Conservation (phyloP, 2,113 vertebrate genomes). For the Delphinapterus leucas region DNA sequence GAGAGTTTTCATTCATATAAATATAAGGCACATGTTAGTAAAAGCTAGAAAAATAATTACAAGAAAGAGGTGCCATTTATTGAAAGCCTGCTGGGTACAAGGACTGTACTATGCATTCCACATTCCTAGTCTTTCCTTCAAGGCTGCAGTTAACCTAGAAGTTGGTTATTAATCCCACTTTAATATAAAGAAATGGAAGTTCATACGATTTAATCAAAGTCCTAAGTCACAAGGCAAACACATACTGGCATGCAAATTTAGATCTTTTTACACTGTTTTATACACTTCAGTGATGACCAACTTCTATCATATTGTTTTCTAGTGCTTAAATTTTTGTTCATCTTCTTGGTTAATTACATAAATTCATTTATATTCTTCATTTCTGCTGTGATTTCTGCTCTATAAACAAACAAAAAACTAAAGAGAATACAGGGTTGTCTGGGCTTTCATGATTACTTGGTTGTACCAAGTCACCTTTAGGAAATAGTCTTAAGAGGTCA, state of each 20-base stretch:
- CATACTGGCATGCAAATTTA: background rate
- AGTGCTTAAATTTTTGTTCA: slow-evolving; percentile 5
- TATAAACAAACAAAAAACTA: background rate
- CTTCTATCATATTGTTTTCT: background rate
- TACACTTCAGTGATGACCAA: background rate
- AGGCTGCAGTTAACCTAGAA: background rate
- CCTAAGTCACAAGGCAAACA: background rate
- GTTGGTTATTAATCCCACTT: background rate
- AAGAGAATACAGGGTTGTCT: background rate
- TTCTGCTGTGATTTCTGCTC: background rate
- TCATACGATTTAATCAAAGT: background rate
- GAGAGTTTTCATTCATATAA: background rate
- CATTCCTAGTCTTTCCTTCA: background rate
- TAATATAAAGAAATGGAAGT: background rate
- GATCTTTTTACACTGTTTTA: background rate
- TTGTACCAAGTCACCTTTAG: background rate
- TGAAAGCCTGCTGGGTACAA: background rate
- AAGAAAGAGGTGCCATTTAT: background rate
- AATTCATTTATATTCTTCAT: background rate
- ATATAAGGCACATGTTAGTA: background rate
- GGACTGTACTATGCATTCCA: background rate
- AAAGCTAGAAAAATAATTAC: background rate
- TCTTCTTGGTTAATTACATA: background rate
- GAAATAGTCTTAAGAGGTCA: background rate
- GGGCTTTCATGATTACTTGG: background rate